phyloP scores from a whole-genome alignment of 1,140 invertebrate genomes.

The Aphis craccivora region DNA sequence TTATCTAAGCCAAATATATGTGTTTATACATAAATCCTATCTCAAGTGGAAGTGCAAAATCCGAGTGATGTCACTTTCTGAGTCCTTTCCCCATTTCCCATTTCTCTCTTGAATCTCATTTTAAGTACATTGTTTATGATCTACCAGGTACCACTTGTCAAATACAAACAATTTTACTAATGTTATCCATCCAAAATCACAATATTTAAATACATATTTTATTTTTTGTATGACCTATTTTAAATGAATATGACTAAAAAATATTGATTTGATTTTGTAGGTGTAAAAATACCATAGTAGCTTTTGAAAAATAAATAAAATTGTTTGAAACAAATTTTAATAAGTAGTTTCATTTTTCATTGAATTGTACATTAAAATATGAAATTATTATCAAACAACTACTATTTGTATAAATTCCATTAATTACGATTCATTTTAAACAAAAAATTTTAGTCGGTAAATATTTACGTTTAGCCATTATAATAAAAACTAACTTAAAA shows the following conservation, averaged over 20 bases:
- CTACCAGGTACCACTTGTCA: not conserved
- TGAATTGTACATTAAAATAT: not conserved
- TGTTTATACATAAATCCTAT: conserved; percentile 32
- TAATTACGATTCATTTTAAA: not conserved
- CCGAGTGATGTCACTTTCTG: not conserved
- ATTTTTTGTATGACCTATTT: not conserved
- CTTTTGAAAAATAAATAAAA: not conserved
- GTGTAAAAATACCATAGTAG: not conserved
- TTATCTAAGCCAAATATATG: not conserved
- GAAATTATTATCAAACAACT: not conserved
- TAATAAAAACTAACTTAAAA: not conserved
- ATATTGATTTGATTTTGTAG: not conserved
- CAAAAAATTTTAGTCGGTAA: not conserved
- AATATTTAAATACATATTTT: not conserved
- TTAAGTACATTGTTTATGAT: conserved; percentile 25
- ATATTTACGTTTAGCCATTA: not conserved
- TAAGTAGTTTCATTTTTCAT: not conserved
- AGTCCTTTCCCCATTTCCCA: not conserved
- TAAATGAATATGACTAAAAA: not conserved
- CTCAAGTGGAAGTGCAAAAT: not conserved
- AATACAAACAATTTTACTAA: conserved; percentile 36
- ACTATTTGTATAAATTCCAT: not conserved
- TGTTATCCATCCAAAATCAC: not conserved
- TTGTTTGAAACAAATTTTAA: not conserved
- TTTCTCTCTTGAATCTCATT: not conserved